Base-by-base conservation (phyloP, 2,797 vertebrate genomes). In the Sebastes ruberrimus region DNA sequence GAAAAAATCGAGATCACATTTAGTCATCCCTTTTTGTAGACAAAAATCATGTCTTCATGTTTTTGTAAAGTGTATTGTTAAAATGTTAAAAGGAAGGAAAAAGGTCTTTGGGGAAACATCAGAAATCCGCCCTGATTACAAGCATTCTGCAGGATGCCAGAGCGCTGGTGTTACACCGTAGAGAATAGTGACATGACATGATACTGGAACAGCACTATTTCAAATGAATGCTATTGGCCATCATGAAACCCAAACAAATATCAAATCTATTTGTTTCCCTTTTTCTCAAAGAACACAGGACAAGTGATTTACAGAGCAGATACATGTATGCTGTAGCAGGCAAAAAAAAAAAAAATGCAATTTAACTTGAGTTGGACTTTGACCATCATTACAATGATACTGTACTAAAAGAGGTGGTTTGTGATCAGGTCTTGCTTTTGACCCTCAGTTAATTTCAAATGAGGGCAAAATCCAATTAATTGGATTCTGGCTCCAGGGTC, bases 401-500 rank as follows among this genome's bases (percentile, higher is more conserved):
- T 66, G 61, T 32, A 65, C 16, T 32, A 5, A 71, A 56, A 53
- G 62, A 60, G 35, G 63, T 25, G 60, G 56, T 62, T 52, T 74
- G 30, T 69, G 70, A 82, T 82, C 76, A 78, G 69, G 27, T 82
- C 57, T 75, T n/a, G 42, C 63, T 62, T 82, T 68, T 80, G 80
- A 86, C 76, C 70, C 78, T 74, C 33, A 72, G 66, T 89, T 90
- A 60, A 88, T 88, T 89, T 90, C 59, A 84, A 88, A 87, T 81
- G 38, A 87, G 74, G 76, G 33, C 72, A 63, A 87, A 89, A 90
- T 91, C 85, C 68, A 90, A 83, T 90, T 89, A 92, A 91, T 78
- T 90, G 77, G 78, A 87, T 85, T 82, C 57, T 81, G 35, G 81
- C 86, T 91, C 78, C 64, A 61, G 87, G 83, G 86, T 88, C 28